phyloP scores from a whole-genome alignment of 37 sponge, comb jelly and placozoan genomes.

The Cliona cf. orientalis region DNA sequence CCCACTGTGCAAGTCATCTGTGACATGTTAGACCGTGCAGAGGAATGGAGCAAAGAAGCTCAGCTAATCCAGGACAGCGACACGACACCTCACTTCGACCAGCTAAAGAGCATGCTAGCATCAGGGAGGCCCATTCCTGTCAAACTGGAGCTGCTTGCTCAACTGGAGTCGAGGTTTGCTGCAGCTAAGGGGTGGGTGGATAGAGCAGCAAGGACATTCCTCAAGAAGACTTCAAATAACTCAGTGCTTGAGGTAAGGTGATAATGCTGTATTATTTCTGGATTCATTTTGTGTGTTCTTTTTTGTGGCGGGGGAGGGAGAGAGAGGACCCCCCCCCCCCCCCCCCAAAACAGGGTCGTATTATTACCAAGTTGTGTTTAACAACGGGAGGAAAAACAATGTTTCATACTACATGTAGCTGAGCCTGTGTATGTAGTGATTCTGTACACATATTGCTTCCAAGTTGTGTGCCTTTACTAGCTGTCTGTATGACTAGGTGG shows the following conservation, averaged over 20 bases:
- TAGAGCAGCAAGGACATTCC: conserved; percentile 57
- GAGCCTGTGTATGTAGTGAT: too few species aligned
- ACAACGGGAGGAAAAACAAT: too few species aligned
- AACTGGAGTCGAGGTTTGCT: conserved; percentile 60
- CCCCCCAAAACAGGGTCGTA: too few species aligned
- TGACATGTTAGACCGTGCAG: conserved; percentile 48
- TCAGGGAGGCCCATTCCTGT: conserved; percentile 40
- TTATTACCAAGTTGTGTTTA: too few species aligned
- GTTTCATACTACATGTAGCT: too few species aligned
- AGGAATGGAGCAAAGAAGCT: conserved; percentile 55
- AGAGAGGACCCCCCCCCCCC: too few species aligned
- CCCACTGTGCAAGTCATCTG: conserved; percentile 33
- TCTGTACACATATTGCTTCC: too few species aligned
- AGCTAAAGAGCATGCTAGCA: conserved; percentile 44
- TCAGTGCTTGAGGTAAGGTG: conserved; percentile 75
- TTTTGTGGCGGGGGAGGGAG: too few species aligned
- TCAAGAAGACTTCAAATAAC: conserved; percentile 60
- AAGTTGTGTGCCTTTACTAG: too few species aligned
- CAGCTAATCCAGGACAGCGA: conserved; percentile 52
- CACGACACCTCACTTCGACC: conserved; percentile 49
- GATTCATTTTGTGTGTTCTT: too few species aligned
- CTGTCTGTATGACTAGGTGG: too few species aligned
- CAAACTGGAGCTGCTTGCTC: conserved; percentile 60
- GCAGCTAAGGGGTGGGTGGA: conserved; percentile 85
- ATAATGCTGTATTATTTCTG: too few species aligned